phyloP scores from a whole-genome alignment of 1,140 invertebrate genomes.

The Vollenhovia emeryi region DNA sequence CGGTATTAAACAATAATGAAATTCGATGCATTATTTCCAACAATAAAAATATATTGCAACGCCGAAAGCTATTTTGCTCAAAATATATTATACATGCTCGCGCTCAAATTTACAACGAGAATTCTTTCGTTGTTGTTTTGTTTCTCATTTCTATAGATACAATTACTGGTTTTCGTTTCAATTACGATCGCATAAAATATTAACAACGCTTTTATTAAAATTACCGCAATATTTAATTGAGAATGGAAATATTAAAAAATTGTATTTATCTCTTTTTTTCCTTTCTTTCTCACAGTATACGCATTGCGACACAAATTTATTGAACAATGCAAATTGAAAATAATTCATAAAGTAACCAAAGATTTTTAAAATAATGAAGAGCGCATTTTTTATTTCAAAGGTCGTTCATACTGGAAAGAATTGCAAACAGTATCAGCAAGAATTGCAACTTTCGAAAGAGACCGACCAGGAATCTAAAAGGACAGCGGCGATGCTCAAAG shows the following conservation, averaged over 20 bases:
- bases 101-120: not conserved
- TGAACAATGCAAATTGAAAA: not conserved
- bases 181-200: not conserved
- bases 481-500: slow-evolving; percentile 92
- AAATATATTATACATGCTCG: not conserved
- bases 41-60: not conserved
- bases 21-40: not conserved
- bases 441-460: slow-evolving; percentile 88
- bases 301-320: not conserved
- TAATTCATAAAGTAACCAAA: not conserved
- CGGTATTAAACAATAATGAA: not conserved
- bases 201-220: not conserved
- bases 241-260: slow-evolving; percentile 15
- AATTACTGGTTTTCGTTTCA: slow-evolving; percentile 14
- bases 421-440: slow-evolving; percentile 94
- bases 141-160: not conserved
- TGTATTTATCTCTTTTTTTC: slow-evolving; percentile 8
- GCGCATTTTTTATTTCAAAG: slow-evolving; percentile 80
- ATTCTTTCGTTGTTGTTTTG: not conserved
- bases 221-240: not conserved
- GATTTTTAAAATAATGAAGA: slow-evolving; percentile 12
- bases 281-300: not conserved
- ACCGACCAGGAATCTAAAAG: slow-evolving; percentile 89
- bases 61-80: not conserved
- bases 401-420: slow-evolving; percentile 94